Evolutionary conservation across 2,888 invertebrate species (phyloP).

Genomic region (Thera obeliscata): DNA sequence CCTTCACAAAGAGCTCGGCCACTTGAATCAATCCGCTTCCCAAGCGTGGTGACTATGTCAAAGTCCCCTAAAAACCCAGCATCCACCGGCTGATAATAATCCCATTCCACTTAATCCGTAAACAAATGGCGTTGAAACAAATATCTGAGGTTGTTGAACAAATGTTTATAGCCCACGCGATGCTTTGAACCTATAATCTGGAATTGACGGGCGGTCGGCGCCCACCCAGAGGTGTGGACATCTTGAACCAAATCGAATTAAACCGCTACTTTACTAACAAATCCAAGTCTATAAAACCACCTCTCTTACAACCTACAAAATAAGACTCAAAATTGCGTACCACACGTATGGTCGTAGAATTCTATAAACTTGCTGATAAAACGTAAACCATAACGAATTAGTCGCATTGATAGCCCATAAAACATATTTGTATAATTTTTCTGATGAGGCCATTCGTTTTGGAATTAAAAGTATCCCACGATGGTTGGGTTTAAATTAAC

Average conservation of each 20-base stretch:
- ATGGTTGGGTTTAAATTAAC: slow-evolving; percentile 30
- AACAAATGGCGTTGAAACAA: slow-evolving; percentile 72
- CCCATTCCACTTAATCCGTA: slow-evolving; percentile 63
- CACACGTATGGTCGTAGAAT: not conserved
- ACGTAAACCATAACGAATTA: slow-evolving; percentile 64
- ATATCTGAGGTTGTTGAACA: slow-evolving; percentile 71
- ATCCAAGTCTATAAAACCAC: slow-evolving; percentile 32
- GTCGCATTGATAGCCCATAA: slow-evolving; percentile 61
- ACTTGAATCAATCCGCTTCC: no score
- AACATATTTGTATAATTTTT: slow-evolving; percentile 61
- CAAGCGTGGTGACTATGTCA: no score
- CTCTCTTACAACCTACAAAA: slow-evolving; percentile 36
- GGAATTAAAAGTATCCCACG: slow-evolving; percentile 54
- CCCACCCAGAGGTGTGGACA: slow-evolving; percentile 82
- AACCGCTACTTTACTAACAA: slow-evolving; percentile 52
- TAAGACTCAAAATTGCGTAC: slow-evolving; percentile 49
- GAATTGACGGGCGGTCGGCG: slow-evolving; percentile 74
- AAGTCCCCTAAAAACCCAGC: no score
- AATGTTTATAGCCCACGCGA: slow-evolving; percentile 74
- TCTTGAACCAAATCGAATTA: slow-evolving; percentile 77
- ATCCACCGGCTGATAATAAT: no score
- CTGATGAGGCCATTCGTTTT: slow-evolving; percentile 61
- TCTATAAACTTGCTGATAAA: slow-evolving; percentile 41
- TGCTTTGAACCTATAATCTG: slow-evolving; percentile 70
- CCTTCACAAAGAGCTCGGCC: no score